Base-by-base conservation (phyloP, 1,140 invertebrate genomes). In the Helicoverpa armigera region DNA sequence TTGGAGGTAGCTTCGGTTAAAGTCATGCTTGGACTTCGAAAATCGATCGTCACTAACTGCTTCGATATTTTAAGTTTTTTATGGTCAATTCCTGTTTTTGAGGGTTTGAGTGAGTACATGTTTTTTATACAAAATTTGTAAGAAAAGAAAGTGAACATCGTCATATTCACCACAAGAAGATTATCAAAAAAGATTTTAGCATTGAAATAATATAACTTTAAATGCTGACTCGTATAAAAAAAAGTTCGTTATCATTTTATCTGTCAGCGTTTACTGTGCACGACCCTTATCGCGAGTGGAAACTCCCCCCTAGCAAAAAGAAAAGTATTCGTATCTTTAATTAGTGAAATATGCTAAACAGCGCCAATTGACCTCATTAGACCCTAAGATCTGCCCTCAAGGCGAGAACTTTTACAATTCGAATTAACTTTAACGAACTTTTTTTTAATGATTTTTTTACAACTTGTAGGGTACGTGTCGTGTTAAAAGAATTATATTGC, bases 331-430 rank as follows among this genome's bases (percentile, higher is more conserved):
- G 83, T 85, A 74, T 88, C 86, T 89, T 88, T 88, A 89, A 89
- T 89, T 89, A 89, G 84, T 85, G 82, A 84, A 87, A 88, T 87
- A 89, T 89, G 88, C 82, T 89, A 89, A 89, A 63, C 82, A 87
- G 86, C 43, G 3, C 29, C 67, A 72, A 56, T 80, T 58, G 79
- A 72, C 78, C 82, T 61, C 81, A 72, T 12, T 69, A 69, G 74
- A 79, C 83, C 75, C 78, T 82, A 76, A 83, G 82, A 86, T 85
- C 83, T 81, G 82, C 48, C 75, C 78, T 53, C 48, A 50, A 51
- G 53, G 50, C 48, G 53, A 63, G 56, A 70, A 9, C 48, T 73
- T 73, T 58, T 67, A 73, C 29, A 50, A 75, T 81, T 29, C 18
- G 48, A 31, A 69, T 75, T 51, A 48, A 69, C 60, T 65, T 73